Percentiles rank a stretch among this genome's conserved stretches.
Evolutionary conservation across 2,888 invertebrate genomes (phyloP).

Genomic region (Amiota minor): DNA sequence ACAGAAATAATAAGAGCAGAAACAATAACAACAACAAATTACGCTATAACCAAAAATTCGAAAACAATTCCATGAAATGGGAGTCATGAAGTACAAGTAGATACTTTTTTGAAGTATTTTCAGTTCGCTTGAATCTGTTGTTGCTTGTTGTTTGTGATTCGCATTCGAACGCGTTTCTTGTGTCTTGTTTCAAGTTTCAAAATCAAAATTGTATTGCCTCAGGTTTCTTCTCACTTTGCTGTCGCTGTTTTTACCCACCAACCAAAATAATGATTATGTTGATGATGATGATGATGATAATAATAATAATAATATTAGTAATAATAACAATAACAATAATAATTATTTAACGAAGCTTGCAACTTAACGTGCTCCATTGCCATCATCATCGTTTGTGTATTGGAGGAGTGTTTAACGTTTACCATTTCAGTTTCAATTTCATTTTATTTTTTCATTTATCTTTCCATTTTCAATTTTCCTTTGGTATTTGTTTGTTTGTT

Average conservation of each 20-base stretch:
- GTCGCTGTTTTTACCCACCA: neutral
- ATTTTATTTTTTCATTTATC: neutral
- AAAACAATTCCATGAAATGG: no score
- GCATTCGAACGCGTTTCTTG: neutral
- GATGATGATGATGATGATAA: no score
- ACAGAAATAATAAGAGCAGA: no score
- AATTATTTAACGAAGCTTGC: slow-evolving; percentile 29
- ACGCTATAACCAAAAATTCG: neutral
- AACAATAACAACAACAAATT: neutral
- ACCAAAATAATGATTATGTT: neutral
- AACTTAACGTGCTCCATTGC: slow-evolving; percentile 2
- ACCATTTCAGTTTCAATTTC: no score
- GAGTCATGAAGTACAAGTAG: no score
- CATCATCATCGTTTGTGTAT: neutral
- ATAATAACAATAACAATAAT: slow-evolving; percentile 26
- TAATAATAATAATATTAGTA: slow-evolving; percentile 25
- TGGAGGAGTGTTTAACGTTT: slow-evolving; percentile 3
- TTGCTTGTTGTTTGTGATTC: neutral
- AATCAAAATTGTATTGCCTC: slow-evolving; percentile 5
- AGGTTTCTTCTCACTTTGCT: slow-evolving; percentile 1
- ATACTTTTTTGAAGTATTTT: no score
- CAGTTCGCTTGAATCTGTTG: neutral
- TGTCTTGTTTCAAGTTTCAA: neutral
- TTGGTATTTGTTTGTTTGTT: neutral
- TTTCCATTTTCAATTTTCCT: no score